phyloP scores from a whole-genome alignment of 2,113 vertebrate species.

The Theropithecus gelada region DNA sequence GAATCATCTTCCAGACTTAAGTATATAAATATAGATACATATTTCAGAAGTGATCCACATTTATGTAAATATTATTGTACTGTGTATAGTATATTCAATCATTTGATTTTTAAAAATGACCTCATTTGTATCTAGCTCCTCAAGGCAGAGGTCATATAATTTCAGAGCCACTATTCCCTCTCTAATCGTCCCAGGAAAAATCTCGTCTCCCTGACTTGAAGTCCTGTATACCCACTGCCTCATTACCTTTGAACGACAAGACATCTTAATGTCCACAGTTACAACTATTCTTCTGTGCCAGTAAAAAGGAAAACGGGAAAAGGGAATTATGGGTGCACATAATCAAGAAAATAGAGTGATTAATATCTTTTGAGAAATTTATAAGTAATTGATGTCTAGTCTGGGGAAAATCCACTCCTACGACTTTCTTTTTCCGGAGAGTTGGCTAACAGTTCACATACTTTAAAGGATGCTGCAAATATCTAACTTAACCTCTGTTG shows the following conservation, averaged over 20 bases:
- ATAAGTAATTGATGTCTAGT: neutral
- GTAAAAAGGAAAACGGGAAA: neutral
- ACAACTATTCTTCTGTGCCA: neutral
- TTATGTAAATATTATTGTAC: neutral
- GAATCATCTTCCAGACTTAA: neutral
- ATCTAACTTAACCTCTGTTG: neutral
- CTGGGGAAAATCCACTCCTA: neutral
- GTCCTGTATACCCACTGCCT: neutral
- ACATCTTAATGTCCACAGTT: neutral
- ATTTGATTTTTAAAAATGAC: neutral
- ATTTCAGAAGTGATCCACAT: neutral
- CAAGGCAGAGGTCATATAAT: neutral
- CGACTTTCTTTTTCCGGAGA: neutral
- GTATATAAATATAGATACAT: neutral
- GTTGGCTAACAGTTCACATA: neutral
- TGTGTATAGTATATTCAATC: neutral
- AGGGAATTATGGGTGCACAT: neutral
- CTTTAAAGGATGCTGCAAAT: neutral
- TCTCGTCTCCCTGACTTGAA: neutral
- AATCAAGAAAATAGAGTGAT: neutral
- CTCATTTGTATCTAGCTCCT: neutral
- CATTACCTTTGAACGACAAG: neutral
- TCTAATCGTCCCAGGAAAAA: neutral
- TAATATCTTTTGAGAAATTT: neutral
- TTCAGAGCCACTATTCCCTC: neutral